Conservation (phyloP, 2,797 vertebrate genomes). For the Miichthys miiuy region DNA sequence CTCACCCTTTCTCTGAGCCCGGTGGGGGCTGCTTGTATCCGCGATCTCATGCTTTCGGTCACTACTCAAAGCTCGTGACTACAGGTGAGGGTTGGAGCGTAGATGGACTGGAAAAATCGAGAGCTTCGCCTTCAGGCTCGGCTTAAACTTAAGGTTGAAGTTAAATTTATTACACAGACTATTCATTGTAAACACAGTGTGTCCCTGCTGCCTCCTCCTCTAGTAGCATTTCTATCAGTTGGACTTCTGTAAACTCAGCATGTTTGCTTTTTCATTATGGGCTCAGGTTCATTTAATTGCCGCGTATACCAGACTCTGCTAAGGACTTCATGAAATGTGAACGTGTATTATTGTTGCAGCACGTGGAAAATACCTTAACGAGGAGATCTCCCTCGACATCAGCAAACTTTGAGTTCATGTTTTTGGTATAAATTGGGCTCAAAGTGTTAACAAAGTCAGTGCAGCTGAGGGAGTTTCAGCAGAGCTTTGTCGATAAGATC, state of each 20-base stretch:
- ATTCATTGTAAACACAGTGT: background rate
- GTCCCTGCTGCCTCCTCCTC: background rate
- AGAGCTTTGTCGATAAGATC: slow-evolving; percentile 85
- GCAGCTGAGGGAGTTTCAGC: slow-evolving; percentile 85
- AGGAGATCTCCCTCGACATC: no score
- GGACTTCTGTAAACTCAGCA: slow-evolving; percentile 30
- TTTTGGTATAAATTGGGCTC: no score
- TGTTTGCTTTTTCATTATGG: background rate
- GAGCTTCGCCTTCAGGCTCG: no score
- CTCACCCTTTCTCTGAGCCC: no score
- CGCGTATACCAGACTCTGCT: background rate
- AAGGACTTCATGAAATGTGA: background rate
- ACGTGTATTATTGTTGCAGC: slow-evolving; percentile 1
- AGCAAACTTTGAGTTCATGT: background rate
- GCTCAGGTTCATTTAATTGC: slow-evolving; percentile 8
- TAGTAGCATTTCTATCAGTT: background rate
- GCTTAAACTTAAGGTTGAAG: background rate
- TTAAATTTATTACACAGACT: background rate
- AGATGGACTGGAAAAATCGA: no score
- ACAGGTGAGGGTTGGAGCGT: no score
- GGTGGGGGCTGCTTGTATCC: no score
- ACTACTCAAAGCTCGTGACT: no score
- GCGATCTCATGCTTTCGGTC: no score
- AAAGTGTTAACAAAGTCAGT: background rate
- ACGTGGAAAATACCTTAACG: background rate